Conservation (phyloP, 2,888 invertebrate species). For the Napeogenes sylphis region DNA sequence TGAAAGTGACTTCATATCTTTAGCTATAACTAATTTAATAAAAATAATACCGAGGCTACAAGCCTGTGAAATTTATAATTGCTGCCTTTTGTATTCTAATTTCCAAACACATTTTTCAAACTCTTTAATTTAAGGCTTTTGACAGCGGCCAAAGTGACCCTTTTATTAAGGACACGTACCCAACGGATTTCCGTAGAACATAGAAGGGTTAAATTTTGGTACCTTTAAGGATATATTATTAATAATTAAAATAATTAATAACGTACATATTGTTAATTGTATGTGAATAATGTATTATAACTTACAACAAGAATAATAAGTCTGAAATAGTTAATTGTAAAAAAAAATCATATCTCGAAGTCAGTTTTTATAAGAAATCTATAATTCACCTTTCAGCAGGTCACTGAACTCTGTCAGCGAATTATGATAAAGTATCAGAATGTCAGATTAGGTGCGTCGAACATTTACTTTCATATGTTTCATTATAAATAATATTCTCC, state of each 20-base stretch:
- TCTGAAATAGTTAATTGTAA: too few relatives aligned
- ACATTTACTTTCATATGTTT: too few relatives aligned
- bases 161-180: too few relatives aligned
- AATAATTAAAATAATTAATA: too few relatives aligned
- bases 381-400: slow-evolving; percentile 16
- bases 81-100: background rate
- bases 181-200: too few relatives aligned
- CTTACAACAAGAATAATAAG: too few relatives aligned
- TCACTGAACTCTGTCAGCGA: slow-evolving; percentile 12
- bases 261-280: too few relatives aligned
- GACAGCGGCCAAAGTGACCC: slow-evolving; percentile 9
- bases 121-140: slow-evolving; percentile 11
- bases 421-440: slow-evolving; percentile 3
- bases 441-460: background rate
- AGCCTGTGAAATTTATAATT: too few relatives aligned
- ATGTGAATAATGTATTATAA: too few relatives aligned
- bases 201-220: too few relatives aligned
- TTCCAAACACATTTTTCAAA: slow-evolving; percentile 6
- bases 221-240: too few relatives aligned
- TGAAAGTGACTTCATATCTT: background rate
- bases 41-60: background rate
- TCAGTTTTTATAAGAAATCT: slow-evolving; percentile 14
- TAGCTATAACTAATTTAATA: background rate
- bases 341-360: background rate
- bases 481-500: too few relatives aligned